phyloP scores from a whole-genome alignment of 2,113 vertebrate species.

The Microcebus jonahi region DNA sequence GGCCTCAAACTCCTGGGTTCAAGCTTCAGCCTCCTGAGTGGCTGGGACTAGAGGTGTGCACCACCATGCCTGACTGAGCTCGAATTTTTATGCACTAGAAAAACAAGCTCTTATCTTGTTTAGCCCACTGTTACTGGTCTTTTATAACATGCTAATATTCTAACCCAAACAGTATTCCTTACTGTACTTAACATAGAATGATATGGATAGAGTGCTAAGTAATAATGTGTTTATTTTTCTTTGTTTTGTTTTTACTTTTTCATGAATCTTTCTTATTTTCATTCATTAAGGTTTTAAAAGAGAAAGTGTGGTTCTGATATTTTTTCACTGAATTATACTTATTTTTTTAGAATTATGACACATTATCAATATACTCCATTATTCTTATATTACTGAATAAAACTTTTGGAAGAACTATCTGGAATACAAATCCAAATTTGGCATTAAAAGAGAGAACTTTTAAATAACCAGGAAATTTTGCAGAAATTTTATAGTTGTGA shows the following conservation, averaged over 20 bases:
- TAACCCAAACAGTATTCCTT: not conserved
- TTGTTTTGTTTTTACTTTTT: not conserved
- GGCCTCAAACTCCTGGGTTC: not conserved
- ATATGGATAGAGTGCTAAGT: not conserved
- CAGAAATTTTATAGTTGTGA: conserved; percentile 28
- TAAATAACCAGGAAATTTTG: not conserved
- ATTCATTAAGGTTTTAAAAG: not conserved
- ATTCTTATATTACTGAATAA: not conserved
- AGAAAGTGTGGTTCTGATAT: not conserved
- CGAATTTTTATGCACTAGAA: not conserved
- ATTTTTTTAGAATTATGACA: conserved; percentile 33
- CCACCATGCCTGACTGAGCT: not conserved
- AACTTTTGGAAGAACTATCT: not conserved
- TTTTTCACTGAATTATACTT: not conserved
- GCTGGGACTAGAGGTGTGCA: not conserved
- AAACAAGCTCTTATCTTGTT: not conserved
- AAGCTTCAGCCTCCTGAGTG: not conserved
- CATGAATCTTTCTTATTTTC: not conserved
- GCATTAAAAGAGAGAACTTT: not conserved
- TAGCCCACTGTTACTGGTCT: not conserved
- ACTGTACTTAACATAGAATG: not conserved
- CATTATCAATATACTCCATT: not conserved
- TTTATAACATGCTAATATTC: not conserved
- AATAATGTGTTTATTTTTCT: not conserved
- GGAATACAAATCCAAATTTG: not conserved